Base-by-base conservation (phyloP, 2,113 vertebrate species). In the Oxygymnocypris stewartii region DNA sequence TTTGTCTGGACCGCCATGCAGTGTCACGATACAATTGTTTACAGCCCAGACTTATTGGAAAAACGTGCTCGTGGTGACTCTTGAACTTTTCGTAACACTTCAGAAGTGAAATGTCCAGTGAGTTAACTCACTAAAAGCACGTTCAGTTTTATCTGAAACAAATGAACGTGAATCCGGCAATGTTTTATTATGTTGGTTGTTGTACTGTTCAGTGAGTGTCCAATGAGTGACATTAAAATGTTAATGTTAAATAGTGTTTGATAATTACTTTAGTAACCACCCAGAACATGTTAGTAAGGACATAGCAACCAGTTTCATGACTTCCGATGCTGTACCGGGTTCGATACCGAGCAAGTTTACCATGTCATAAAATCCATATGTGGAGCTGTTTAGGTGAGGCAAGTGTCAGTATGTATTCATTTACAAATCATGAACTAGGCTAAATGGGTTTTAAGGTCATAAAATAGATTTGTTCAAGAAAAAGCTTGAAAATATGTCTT, bases 1-100 rank as follows among this genome's bases (percentile, higher is more conserved):
- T 84, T 77, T 80, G 77, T 28, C 18, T 84, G 84, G 84, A 82
- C 79, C n/a, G 0, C 61, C 59, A 18, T 31, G 25, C 57, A 88
- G 49, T 28, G 61, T 63, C n/a, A 20, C 40, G 35, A 65, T 47
- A 65, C 74, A 16, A 76, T n/a, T 76, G 40, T 49, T 77, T 77
- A 49, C n/a, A 76, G 25, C 42, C n/a, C 74, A 35, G 65, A 35
- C 31, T 69, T 1, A 49, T 42, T 47, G 18, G 18, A 40, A 75
- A 44, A 44, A 25, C 4, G 9, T 44, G 71, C 40, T 23, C 1
- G 20, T n/a, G 44, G n/a, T 12, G 42, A 51, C 44, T 75, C 12
- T 75, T 75, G 11, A 42, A 25, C 11, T 6, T 47, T 49, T 76
- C 73, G n/a, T 12, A 1, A 47, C 12, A 8, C 23, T 25, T 47